phyloP scores from a whole-genome alignment of 2,797 vertebrate genomes.

The Rhodeus uyekii region DNA sequence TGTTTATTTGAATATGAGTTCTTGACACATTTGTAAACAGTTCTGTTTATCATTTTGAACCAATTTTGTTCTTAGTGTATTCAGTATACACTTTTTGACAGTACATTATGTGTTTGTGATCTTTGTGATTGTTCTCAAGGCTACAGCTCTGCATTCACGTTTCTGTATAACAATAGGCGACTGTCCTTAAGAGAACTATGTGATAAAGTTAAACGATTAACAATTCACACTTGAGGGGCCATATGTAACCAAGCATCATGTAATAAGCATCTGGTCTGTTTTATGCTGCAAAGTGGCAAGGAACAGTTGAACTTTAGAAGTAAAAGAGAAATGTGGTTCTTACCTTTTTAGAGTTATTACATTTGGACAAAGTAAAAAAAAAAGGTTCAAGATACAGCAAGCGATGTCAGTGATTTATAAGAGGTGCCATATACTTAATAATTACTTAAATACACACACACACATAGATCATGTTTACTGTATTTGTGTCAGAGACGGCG shows the following conservation, averaged over 20 bases:
- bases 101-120: neutral
- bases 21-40: too few species aligned
- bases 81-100: too few species aligned
- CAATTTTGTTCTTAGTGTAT: too few species aligned
- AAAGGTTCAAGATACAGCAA: constrained; percentile 45
- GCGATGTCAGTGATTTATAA: constrained; percentile 76
- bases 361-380: constrained; percentile 55
- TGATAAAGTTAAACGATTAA: neutral
- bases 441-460: constrained; percentile 75
- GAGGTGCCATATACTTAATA: constrained; percentile 77
- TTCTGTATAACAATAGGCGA: neutral
- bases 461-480: constrained; percentile 76
- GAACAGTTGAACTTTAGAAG: neutral
- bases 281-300: neutral
- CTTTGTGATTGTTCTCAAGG: neutral
- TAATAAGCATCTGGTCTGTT: neutral
- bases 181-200: neutral
- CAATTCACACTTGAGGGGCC: neutral
- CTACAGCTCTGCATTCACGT: neutral
- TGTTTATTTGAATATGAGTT: too few species aligned
- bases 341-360: constrained; percentile 43
- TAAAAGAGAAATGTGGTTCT: neutral
- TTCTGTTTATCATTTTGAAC: too few species aligned
- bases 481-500: constrained; percentile 77
- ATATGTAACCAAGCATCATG: too few species aligned